Evolutionary conservation across 2,797 vertebrate species (phyloP), one percentile per base, ranked within the genome.

Genomic region (Hyperoplus lanceolatus): DNA sequence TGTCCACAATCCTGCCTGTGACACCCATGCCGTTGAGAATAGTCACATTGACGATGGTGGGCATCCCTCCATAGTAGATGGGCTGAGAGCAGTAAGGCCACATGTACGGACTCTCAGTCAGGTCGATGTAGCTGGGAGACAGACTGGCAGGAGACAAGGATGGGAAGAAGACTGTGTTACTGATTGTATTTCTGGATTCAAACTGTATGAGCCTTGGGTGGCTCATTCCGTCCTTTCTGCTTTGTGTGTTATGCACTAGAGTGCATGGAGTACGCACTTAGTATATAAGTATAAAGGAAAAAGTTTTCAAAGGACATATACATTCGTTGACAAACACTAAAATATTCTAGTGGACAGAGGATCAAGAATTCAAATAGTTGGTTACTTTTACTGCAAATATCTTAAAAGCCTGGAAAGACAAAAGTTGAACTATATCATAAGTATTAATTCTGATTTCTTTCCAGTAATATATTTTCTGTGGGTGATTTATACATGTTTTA

Each of bases 81-180:
- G 98, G 98, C 92, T 99, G 98, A 55, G 98, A 99, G 93, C 98
- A 99, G 92, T 99, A 99, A 14, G 98, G 98, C 98, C 98, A 99
- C 98, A 99, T 99, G 94, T 99, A 99, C 0, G 98, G 98, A 88
- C 96, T 97, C 92, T 99, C 98, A 0, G 98, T 99, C 85, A 99
- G 94, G 90, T 99, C 98, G 39, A 99, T 96, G 92, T 99, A 99
- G 94, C 98, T 99, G 38, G 98, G 98, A 89, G 98, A 99, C 68
- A 99, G 93, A 90, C 98, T 99, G 87, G 4, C 42, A 56, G n/a
- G 45, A 75, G 56, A 80, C 41, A 48, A 51, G 3, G 4, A 41
- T 1, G 3, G 6, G 10, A 70, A 13, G 5, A 9, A n/a, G 16
- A 0, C 68, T 51, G 48, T 6, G 43, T 48, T 45, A 11, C 2